phyloP scores from a whole-genome alignment of 2,113 vertebrate species.

The Origma solitaria region DNA sequence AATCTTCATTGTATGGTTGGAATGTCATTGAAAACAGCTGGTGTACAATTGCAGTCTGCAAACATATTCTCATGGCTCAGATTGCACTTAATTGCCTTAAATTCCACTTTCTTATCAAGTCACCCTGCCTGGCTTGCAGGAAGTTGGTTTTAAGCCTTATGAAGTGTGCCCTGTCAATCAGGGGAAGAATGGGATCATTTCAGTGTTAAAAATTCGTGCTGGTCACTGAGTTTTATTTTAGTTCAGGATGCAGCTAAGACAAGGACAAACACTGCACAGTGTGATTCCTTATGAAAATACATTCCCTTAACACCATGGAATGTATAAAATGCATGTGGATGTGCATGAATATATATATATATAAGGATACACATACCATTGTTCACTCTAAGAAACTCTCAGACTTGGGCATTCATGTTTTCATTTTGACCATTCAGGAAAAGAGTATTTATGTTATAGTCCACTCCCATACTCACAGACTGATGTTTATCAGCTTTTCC shows the following conservation, averaged over 20 bases:
- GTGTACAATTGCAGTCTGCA: conserved; percentile 44
- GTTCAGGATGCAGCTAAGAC: not conserved
- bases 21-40: conserved; percentile 71
- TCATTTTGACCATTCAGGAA: conserved; percentile 53
- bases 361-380: conserved; percentile 32
- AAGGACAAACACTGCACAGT: conserved; percentile 30
- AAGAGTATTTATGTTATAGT: conserved; percentile 67
- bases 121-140: conserved; percentile 53
- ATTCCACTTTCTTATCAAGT: conserved; percentile 72
- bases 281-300: conserved; percentile 34
- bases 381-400: conserved; percentile 27
- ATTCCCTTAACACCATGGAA: conserved; percentile 24
- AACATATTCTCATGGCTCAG: conserved; percentile 59
- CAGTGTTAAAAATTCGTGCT: not conserved
- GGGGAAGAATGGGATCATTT: conserved; percentile 7
- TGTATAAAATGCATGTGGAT: conserved; percentile 17
- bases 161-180: conserved; percentile 65
- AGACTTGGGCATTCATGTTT: conserved; percentile 42
- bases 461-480: conserved; percentile 71
- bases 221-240: conserved; percentile 18
- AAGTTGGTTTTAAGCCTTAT: conserved; percentile 64
- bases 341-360: not conserved
- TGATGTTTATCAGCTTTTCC: conserved; percentile 75
- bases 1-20: conserved; percentile 55
- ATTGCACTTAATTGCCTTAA: conserved; percentile 67